Base-by-base conservation (phyloP, 1,140 invertebrate species). In the Sarcophaga peregrina region DNA sequence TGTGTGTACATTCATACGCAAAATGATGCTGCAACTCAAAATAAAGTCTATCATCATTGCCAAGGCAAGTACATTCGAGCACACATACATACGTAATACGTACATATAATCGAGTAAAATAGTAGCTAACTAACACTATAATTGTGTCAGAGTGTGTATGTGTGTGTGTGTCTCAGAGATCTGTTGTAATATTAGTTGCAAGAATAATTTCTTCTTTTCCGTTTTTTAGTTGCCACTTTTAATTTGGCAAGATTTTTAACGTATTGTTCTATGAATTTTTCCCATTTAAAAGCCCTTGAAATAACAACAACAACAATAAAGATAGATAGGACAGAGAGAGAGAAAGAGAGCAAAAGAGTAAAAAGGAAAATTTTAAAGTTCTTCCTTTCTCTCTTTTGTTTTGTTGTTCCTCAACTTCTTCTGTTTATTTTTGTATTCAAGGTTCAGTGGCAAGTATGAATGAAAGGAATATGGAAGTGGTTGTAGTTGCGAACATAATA, bases 401-500 rank as follows among this genome's bases (percentile, higher is more conserved):
- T 68, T 37, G 25, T 37, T 37, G 25, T 68, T 25, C 17, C 8
- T 37, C 25, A 37, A 37, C 25, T 68, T 68, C 11, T 58, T 68
- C n/a, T 68, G n/a, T 68, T 68, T 68, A 20, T 20, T 25, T 20
- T 20, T 10, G 17, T 25, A 9, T 20, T 68, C 8, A 20, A 68
- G 20, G 62, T 68, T 68, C 62, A 68, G 62, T 68, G 17, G 62
- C 62, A 68, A 68, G n/a, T 68, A 68, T 68, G 58, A 68, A 17
- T 68, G n/a, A n/a, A n/a, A 37, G 1, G 25, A 37, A 37, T 37
- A 37, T 37, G 25, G 4, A 37, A 4, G 1, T 37, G 62, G 54
- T 58, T 15, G 54, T 58, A 58, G n/a, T 58, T n/a, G 3, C 13
- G 15, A n/a, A 58, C 13, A 58, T 37, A 37, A 37, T 37, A 37